Base-by-base conservation (phyloP, 2,888 invertebrate genomes). In the Lissocephala sabroskyi region DNA sequence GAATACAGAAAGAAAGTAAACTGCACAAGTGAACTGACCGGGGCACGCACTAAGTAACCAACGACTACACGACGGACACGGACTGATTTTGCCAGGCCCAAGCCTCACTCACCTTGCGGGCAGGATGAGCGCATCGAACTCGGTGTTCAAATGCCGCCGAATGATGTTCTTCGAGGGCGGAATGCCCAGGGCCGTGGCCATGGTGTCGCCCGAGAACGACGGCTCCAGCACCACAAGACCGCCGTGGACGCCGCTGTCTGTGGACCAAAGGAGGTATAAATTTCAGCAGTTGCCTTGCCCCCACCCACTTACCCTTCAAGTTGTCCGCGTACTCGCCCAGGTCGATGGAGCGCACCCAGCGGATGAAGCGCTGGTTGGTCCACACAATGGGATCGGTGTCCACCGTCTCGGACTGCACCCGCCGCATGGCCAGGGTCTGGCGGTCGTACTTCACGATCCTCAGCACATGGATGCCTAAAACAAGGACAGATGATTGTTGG, bases 161-260 rank as follows among this genome's bases (percentile, higher is more conserved):
- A 97, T 95, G 85, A 97, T 96, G 82, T 94, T 95, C 84, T 96
- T 96, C 28, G 95, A 93, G 11, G 94, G 92, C 35, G 96, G 96
- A 74, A 97, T 96, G 45, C 95, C 96, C 57, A 96, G 87, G 1
- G 96, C 94, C 6, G 94, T 94, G 40, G 97, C 96, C 92, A 97
- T 94, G 36, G 96, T 95, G 84, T 97, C 97, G 23, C 96, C 95
- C 48, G 93, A 95, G 85, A 97, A 96, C 10, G 95, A 95, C 11
- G 96, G 94, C 82, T 97, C 97, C 75, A 97, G 85, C 11, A 97
- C 96, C 44, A 96, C 95, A 58, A 97, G 86, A 9, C 96, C 97
- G 53, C 97, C 97, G 81, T 97, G 97, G 6, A 97, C 95, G 66
- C 97, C 97, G 80, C 95, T 96, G 85, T 96, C 96, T 92, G 86